Percentiles rank a stretch among this genome's conserved stretches.
phyloP scores from a whole-genome alignment of 1,140 invertebrate genomes.

The Batillaria attramentaria region DNA sequence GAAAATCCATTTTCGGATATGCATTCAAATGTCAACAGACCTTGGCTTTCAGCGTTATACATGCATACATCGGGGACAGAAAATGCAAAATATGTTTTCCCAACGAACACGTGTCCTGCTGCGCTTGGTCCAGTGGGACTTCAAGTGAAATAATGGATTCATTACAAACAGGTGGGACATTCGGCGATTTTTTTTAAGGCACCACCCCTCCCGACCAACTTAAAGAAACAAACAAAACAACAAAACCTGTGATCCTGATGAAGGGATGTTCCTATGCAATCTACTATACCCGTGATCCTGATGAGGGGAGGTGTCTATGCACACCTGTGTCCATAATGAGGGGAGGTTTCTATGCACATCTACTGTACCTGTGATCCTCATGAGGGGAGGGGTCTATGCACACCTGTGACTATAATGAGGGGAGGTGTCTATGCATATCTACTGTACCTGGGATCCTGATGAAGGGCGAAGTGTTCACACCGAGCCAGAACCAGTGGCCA shows the following conservation, averaged over 20 bases:
- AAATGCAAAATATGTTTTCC: no score
- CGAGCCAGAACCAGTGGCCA: constrained; percentile 24
- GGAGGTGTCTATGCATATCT: neutral
- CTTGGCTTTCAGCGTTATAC: no score
- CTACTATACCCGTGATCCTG: neutral
- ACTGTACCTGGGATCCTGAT: constrained; percentile 15
- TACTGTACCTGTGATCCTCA: neutral
- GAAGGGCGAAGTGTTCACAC: constrained; percentile 11
- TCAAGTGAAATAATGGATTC: no score
- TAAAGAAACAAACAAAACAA: no score
- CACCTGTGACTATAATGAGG: neutral
- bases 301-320: neutral
- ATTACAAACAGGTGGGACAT: no score
- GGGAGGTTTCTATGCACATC: neutral
- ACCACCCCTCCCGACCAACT: no score
- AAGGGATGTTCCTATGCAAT: neutral
- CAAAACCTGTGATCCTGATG: neutral
- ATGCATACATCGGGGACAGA: no score
- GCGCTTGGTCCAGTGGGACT: no score
- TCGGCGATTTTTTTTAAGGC: no score
- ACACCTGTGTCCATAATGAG: neutral
- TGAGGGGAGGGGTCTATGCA: neutral
- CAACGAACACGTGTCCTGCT: no score
- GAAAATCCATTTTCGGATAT: no score
- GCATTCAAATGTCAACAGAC: no score